Base-by-base conservation (phyloP, 2,888 invertebrate genomes). In the Orthonevra nobilis region DNA sequence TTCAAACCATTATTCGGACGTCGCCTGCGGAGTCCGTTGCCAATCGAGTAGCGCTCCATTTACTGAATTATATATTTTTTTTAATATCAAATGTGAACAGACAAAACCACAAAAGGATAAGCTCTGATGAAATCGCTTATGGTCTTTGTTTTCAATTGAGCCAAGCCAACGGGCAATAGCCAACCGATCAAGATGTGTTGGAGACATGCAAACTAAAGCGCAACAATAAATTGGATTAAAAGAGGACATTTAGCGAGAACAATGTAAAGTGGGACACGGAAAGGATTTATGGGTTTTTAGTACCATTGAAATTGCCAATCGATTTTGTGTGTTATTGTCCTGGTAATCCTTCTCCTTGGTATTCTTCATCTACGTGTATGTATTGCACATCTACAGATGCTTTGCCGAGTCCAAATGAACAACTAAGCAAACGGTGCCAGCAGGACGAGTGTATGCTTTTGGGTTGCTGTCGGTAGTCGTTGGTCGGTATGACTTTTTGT, bases 261-360 rank as follows among this genome's bases (percentile, higher is more conserved):
- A 79, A 81, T 81, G 81, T 81, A 81, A 81, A 81, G 81, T 81
- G 68, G 81, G 77, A 82, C 82, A 81, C 77, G 77, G 81, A 40
- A 81, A 82, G 81, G 82, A 83, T 83, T 82, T 82, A 83, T 83
- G 82, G 82, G 77, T 82, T 82, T 83, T 83, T 83, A 81, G 82
- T 82, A 79, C 79, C 82, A 82, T 82, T 82, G 82, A 81, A 82
- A 83, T 82, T 83, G 83, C 79, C 81, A 82, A 83, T 83, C 83
- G 82, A 83, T 83, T 83, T 82, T 82, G 58, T 60, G 70, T 82
- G 81, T 81, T 83, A 81, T 81, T 82, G 81, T 81, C 77, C 74
- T 72, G 50, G 54, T 60, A 58, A 70, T 77, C 54, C 64, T 66
- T 66, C 72, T 56, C 56, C 20, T 40, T 64, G 50, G 26, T 64